Percentiles rank a stretch among this genome's conserved stretches.
Conservation (phyloP, 1,140 invertebrate genomes). For the Lycorma delicatula region DNA sequence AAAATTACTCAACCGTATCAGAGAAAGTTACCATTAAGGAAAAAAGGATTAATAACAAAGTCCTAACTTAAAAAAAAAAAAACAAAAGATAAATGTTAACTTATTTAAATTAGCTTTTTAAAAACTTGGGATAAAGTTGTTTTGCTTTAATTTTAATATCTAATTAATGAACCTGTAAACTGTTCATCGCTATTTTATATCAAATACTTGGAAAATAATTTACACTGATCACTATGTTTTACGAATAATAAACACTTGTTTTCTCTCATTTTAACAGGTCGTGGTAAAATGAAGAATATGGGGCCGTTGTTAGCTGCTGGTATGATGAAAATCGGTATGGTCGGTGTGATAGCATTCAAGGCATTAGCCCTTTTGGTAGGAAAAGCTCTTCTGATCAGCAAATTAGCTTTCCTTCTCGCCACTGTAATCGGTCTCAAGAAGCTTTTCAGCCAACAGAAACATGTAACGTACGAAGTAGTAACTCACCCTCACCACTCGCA, state of each 20-base stretch:
- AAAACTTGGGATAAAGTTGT: too few species aligned
- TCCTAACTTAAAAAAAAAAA: too few species aligned
- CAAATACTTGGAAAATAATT: too few species aligned
- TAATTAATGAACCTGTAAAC: too few species aligned
- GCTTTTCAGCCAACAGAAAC: slow-evolving; percentile 61
- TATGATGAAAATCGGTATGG: slow-evolving; percentile 66
- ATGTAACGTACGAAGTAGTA: slow-evolving; percentile 66
- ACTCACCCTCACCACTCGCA: slow-evolving; percentile 48
- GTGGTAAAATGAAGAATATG: slow-evolving; percentile 66
- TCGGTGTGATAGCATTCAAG: slow-evolving; percentile 69
- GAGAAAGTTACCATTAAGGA: too few species aligned
- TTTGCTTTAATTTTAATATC: too few species aligned
- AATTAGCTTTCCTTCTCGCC: slow-evolving; percentile 67
- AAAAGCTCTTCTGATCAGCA: slow-evolving; percentile 71
- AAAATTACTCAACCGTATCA: too few species aligned
- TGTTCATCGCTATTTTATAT: too few species aligned
- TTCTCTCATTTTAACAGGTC: slow-evolving; percentile 40
- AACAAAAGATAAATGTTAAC: too few species aligned
- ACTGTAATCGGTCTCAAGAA: slow-evolving; percentile 75
- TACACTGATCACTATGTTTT: too few species aligned
- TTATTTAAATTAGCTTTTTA: too few species aligned
- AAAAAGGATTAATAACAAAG: too few species aligned
- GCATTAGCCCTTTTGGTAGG: slow-evolving; percentile 70
- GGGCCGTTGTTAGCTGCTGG: slow-evolving; percentile 63
- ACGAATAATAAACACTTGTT: not conserved